Conservation (phyloP, 2,797 vertebrate genomes). For the Oreonectes daqikongensis region DNA sequence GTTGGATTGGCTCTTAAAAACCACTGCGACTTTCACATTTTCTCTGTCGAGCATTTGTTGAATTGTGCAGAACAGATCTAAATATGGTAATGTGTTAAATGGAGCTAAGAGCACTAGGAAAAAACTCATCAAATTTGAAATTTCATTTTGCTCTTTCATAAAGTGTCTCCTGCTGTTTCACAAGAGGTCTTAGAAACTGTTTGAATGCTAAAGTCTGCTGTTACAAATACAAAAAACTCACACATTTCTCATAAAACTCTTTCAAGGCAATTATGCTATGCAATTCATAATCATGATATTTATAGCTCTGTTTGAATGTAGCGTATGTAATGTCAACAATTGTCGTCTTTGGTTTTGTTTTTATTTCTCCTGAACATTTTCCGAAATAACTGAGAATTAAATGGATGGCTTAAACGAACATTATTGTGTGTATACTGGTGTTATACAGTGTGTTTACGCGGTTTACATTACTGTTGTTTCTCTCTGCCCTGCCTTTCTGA, state of each 20-base stretch:
- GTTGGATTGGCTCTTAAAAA: not conserved
- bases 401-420: too few species aligned
- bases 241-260: not conserved
- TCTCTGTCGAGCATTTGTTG: not conserved
- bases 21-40: not conserved
- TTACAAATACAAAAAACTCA: not conserved
- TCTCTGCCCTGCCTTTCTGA: too few species aligned
- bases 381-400: too few species aligned
- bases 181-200: not conserved
- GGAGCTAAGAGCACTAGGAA: not conserved
- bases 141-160: not conserved
- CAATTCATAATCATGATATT: too few species aligned
- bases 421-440: too few species aligned
- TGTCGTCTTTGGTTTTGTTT: too few species aligned
- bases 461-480: too few species aligned
- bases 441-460: too few species aligned
- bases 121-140: not conserved
- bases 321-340: too few species aligned
- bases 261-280: not conserved
- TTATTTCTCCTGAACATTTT: too few species aligned
- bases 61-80: not conserved
- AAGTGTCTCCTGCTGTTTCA: not conserved
- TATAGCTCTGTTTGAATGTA: too few species aligned
- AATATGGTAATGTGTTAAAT: not conserved
- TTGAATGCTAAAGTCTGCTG: not conserved